A percentile compares a stretch with the other conserved stretches of the same genome.
phyloP scores from a whole-genome alignment of 2,113 vertebrate genomes.

The Eulacestoma nigropectus region DNA sequence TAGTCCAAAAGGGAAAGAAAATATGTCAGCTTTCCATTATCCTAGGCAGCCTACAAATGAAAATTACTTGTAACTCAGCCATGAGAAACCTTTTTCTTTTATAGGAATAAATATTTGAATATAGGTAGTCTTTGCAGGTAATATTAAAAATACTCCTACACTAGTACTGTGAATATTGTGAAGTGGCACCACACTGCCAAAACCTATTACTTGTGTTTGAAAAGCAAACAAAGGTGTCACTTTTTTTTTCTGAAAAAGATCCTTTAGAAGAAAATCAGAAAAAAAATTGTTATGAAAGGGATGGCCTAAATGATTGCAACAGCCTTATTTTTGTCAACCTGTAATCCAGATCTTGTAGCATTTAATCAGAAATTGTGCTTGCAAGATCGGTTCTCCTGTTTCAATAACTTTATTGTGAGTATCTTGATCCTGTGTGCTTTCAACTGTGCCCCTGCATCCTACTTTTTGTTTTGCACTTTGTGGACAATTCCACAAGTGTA shows the following conservation, averaged over 20 bases:
- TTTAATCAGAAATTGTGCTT: neutral
- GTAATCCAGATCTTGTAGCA: neutral
- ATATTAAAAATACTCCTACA: neutral
- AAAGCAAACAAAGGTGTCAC: neutral
- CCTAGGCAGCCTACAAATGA: neutral
- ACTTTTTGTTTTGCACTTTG: constrained; percentile 26
- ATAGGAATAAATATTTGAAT: neutral
- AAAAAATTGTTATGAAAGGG: neutral
- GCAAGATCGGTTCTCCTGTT: neutral
- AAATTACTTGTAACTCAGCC: neutral
- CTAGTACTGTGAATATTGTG: neutral
- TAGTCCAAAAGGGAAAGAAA: neutral
- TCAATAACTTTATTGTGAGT: neutral
- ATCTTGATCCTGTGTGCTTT: constrained; percentile 1
- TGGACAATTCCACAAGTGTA: constrained; percentile 16
- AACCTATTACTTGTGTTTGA: neutral
- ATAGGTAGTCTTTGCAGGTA: neutral
- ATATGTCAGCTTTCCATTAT: neutral
- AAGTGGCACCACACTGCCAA: neutral
- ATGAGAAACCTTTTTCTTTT: neutral
- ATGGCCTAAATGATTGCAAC: neutral
- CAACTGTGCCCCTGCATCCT: constrained; percentile 4
- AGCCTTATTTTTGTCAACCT: neutral
- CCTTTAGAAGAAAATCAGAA: neutral
- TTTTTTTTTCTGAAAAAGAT: neutral